Evolutionary conservation across 2,797 vertebrate species (phyloP).

Genomic region (Eidolon dupreanum): DNA sequence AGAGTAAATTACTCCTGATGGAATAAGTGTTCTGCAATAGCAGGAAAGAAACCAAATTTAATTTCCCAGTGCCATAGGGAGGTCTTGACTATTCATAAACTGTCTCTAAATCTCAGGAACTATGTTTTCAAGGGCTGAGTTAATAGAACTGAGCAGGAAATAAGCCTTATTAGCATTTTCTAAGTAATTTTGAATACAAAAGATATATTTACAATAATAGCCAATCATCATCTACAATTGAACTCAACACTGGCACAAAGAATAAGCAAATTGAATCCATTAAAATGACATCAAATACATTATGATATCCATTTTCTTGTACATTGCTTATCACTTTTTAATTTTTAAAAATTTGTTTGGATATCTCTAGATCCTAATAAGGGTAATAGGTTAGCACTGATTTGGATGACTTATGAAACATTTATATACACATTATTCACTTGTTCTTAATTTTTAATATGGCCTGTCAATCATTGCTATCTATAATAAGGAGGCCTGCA

Average conservation of each 20-base stretch:
- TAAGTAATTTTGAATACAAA: conserved; percentile 79
- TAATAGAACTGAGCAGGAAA: conserved; percentile 78
- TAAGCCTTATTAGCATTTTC: conserved; percentile 82
- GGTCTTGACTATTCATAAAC: conserved; percentile 77
- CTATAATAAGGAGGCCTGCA: conserved; percentile 50
- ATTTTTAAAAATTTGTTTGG: conserved; percentile 65
- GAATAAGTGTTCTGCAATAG: conserved; percentile 82
- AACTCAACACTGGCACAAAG: conserved; percentile 72
- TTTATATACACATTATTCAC: conserved; percentile 56
- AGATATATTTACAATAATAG: conserved; percentile 79
- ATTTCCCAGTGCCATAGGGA: conserved; percentile 82
- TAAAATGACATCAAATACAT: conserved; percentile 83
- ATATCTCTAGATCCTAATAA: conserved; percentile 65
- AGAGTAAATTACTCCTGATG: conserved; percentile 83
- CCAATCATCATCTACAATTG: conserved; percentile 71
- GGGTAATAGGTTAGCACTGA: conserved; percentile 37
- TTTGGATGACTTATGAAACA: conserved; percentile 64
- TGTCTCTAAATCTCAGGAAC: conserved; percentile 80
- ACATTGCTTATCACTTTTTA: conserved; percentile 73
- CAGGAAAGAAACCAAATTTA: conserved; percentile 79
- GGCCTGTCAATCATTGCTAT: conserved; percentile 56
- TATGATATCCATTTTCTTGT: conserved; percentile 73
- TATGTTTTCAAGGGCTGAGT: conserved; percentile 78
- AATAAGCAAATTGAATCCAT: conserved; percentile 74
- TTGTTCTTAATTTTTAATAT: conserved; percentile 72